Percentiles rank a stretch among this genome's conserved stretches.
Evolutionary conservation across 2,888 invertebrate genomes (phyloP).

Genomic region (Lithophane socia): DNA sequence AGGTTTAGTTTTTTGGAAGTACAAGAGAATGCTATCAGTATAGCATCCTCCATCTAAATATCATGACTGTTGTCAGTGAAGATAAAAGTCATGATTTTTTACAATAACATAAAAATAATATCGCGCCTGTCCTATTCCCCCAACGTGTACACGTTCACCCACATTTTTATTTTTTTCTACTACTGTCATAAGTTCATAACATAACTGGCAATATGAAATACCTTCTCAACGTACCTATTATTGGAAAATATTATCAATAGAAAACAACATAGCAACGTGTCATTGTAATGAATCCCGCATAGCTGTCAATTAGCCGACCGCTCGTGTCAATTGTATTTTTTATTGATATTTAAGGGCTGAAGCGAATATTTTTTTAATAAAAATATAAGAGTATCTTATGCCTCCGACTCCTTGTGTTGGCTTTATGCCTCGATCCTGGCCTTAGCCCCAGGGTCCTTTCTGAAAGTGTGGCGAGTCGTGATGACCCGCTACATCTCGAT

Average conservation of each 20-base stretch:
- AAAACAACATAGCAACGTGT: conserved; percentile 30
- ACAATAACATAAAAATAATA: too few relatives aligned
- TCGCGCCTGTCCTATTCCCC: too few relatives aligned
- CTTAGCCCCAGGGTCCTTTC: conserved; percentile 57
- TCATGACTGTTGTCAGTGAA: too few relatives aligned
- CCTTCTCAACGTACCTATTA: background rate
- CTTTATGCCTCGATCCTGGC: conserved; percentile 34
- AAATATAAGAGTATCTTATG: background rate
- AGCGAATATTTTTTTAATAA: conserved; percentile 3
- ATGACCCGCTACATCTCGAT: conserved; percentile 52
- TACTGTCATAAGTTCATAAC: background rate
- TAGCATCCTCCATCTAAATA: too few relatives aligned
- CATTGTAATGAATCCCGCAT: conserved; percentile 54
- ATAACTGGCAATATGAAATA: background rate
- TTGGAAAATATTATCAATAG: conserved; percentile 30
- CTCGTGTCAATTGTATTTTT: conserved; percentile 40
- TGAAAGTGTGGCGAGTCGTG: conserved; percentile 52
- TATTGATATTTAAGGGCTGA: conserved; percentile 28
- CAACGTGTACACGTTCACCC: too few relatives aligned
- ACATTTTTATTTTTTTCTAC: background rate
- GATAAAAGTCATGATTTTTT: too few relatives aligned
- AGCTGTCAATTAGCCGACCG: conserved; percentile 36
- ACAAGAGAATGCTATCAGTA: too few relatives aligned
- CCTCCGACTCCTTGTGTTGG: background rate
- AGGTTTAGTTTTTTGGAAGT: too few relatives aligned